Evolutionary conservation across 2,113 vertebrate species (phyloP), one percentile per base, ranked within the genome.

Genomic region (Elaphurus davidianus): DNA sequence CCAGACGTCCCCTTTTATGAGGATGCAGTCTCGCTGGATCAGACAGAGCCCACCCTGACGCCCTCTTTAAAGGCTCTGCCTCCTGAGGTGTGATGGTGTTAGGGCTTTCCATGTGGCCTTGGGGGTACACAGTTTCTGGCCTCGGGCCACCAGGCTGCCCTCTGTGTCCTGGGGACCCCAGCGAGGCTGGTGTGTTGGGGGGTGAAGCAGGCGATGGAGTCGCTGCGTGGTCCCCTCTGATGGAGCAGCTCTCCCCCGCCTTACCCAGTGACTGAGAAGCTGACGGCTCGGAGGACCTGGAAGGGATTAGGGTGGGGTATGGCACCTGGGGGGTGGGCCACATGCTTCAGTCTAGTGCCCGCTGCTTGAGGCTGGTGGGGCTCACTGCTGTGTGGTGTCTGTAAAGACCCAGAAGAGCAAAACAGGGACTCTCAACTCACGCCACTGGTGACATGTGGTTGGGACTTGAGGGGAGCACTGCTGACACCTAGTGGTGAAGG

Each of bases 401-500:
- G 6, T 78, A 45, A 55, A 60, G 76, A 55, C 54, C 3, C 52
- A 10, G 36, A 78, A 25, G 50, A 33, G 23, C 47, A 17, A 36
- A 55, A 50, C n/a, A 10, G 25, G 7, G n/a, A 3, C 43, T 54
- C 54, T 45, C 47, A 28, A 0, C 9, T 9, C 25, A 13, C 2
- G 57, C 28, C 19, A 36, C 33, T 2, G 16, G 54, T 7, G 30
- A 27, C 62, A 1, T 0, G 13, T 7, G 21, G 13, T 28, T 64
- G 82, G 84, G 57, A 25, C 28, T 52, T 25, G 2, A 11, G 76
- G 86, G 55, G 54, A 36, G 54, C 23, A 9, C 45, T 95, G 5
- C 84, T 98, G 97, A 62, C 97, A 92, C 50, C 97, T 97, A 92
- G 97, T 88, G 98, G 36, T 6, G 14, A 57, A 89, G 62, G 52